Percentiles rank a stretch among this genome's conserved stretches.
These are phyloP conservation scores for Tupiocoris notatus DNA, from an alignment of 2,888 invertebrate species.

Conservation along the genomic window DNA sequence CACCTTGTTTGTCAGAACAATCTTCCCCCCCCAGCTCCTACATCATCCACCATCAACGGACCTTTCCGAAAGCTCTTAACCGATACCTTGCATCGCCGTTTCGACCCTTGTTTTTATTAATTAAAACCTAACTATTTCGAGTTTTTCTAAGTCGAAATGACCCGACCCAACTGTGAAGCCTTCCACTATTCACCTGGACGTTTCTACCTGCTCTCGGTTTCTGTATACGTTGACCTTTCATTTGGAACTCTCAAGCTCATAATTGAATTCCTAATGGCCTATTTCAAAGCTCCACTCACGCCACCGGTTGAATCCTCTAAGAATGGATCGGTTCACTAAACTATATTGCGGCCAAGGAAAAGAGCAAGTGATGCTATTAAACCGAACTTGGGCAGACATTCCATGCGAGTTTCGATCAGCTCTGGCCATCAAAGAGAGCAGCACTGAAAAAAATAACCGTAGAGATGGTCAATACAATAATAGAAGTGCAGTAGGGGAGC, in stretches of 20 bases:
- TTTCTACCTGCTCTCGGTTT: background rate
- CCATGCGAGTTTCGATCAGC: too few relatives aligned
- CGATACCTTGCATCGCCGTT: constrained; percentile 2
- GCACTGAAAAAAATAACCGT: too few relatives aligned
- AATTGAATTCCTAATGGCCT: background rate
- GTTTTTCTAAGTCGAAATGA: constrained; percentile 39
- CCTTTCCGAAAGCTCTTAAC: background rate
- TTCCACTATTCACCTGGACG: background rate
- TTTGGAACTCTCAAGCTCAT: background rate
- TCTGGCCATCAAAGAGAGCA: too few relatives aligned
- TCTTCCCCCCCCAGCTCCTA: constrained; percentile 6
- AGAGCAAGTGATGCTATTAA: too few relatives aligned
- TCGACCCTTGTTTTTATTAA: constrained; percentile 38
- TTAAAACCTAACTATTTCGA: constrained; percentile 40
- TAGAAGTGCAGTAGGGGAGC: too few relatives aligned
- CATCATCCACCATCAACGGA: background rate
- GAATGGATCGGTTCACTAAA: too few relatives aligned
- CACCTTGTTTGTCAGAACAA: constrained; percentile 42
- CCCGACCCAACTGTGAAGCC: background rate
- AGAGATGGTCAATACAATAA: too few relatives aligned
- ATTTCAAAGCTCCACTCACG: too few relatives aligned
- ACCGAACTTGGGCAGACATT: too few relatives aligned
- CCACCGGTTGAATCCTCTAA: too few relatives aligned
- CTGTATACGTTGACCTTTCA: background rate
- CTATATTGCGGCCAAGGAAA: too few relatives aligned